Conservation (phyloP, 2,113 vertebrate genomes). For the Copsychus sechellarum region DNA sequence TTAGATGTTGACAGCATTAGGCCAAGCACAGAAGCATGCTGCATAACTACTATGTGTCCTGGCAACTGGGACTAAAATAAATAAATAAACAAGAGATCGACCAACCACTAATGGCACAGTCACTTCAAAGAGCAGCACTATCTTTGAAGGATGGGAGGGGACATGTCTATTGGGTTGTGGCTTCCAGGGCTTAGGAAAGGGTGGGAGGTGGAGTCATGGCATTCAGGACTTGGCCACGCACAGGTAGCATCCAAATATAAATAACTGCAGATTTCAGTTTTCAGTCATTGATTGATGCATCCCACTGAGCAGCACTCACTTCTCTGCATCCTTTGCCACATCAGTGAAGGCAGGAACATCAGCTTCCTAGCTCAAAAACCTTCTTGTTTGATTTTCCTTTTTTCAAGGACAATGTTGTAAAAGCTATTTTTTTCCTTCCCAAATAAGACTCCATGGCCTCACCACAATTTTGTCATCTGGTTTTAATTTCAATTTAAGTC, state of each 20-base stretch:
- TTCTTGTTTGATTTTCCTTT: constrained; percentile 26
- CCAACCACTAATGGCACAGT: constrained; percentile 62
- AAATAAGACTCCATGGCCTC: constrained; percentile 39
- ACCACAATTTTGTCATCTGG: constrained; percentile 37
- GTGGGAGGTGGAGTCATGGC: constrained; percentile 58
- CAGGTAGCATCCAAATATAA: constrained; percentile 61
- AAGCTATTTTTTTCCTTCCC: constrained; percentile 19
- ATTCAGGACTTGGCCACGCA: constrained; percentile 60
- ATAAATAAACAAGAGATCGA: background rate
- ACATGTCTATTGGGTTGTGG: constrained; percentile 43
- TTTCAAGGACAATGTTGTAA: background rate
- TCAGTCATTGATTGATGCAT: constrained; percentile 67
- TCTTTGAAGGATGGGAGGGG: constrained; percentile 76
- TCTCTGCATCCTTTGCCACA: constrained; percentile 66
- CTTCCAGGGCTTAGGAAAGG: constrained; percentile 57
- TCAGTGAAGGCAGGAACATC: constrained; percentile 17
- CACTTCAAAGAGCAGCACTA: constrained; percentile 77
- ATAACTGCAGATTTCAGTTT: constrained; percentile 73
- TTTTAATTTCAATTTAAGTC: constrained; percentile 59
- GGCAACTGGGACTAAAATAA: constrained; percentile 38
- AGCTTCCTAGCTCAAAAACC: constrained; percentile 57
- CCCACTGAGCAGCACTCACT: constrained; percentile 41
- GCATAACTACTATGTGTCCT: background rate
- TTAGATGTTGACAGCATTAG: constrained; percentile 69
- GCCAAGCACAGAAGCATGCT: background rate